Conservation (phyloP, 2,113 vertebrate species). For the Fulica atra region DNA sequence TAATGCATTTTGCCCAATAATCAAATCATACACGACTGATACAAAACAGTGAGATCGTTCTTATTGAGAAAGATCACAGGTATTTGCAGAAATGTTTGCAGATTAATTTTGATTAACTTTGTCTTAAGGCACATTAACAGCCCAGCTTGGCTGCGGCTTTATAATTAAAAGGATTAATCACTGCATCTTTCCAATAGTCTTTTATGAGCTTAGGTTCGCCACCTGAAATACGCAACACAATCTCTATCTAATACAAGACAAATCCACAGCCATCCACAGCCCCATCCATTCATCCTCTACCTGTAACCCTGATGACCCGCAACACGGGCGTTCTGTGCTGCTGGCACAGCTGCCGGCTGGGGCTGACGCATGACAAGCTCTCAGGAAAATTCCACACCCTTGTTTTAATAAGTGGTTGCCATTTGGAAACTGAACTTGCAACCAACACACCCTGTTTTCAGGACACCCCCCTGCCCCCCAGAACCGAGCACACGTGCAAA, state of each 20-base stretch:
- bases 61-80: background rate
- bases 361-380: too few relatives aligned
- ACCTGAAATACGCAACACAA: background rate
- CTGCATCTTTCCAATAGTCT: background rate
- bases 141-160: background rate
- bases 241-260: background rate
- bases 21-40: constrained; percentile 29
- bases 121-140: background rate
- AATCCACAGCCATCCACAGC: background rate
- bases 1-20: constrained; percentile 50
- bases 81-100: background rate
- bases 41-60: background rate
- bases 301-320: background rate
- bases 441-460: background rate
- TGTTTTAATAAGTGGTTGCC: too few relatives aligned
- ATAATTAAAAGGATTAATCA: background rate
- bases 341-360: background rate
- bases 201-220: background rate
- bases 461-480: background rate
- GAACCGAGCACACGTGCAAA: background rate
- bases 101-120: background rate
- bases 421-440: background rate
- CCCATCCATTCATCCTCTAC: background rate
- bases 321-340: background rate
- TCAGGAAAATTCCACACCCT: too few relatives aligned